These are phyloP conservation scores for Chondrosia reniformis DNA, from an alignment of 37 sponge, comb jelly and placozoan species.

Conservation along the genomic window DNA sequence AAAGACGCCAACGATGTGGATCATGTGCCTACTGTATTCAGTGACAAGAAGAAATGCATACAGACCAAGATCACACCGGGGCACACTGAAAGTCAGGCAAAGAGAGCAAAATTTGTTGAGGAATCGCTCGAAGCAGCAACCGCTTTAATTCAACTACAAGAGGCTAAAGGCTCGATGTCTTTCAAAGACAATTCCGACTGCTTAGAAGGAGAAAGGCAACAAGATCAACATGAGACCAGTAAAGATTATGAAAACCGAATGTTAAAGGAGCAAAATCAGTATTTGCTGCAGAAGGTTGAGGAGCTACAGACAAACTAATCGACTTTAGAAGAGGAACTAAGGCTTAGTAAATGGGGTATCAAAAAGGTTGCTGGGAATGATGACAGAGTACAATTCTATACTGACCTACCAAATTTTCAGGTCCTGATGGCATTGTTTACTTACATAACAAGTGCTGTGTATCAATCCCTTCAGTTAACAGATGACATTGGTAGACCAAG, in stretches of 20 bases:
- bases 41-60: background rate
- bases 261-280: background rate
- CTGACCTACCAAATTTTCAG: background rate
- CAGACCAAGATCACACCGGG: background rate
- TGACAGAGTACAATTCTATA: background rate
- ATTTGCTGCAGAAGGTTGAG: background rate
- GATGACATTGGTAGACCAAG: background rate
- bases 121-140: background rate
- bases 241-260: background rate
- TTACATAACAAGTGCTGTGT: background rate
- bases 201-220: background rate
- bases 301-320: too few species aligned
- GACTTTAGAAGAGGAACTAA: background rate
- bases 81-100: background rate
- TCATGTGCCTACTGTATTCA: background rate
- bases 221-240: background rate
- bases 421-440: background rate
- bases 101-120: background rate
- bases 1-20: background rate
- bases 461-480: background rate
- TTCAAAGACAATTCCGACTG: too few species aligned
- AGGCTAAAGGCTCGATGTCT: too few species aligned
- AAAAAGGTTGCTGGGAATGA: background rate
- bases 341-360: background rate
- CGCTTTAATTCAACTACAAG: too few species aligned